These are phyloP conservation scores for Hoplodrina ambigua DNA, from an alignment of 2,888 invertebrate genomes.

Conservation along the genomic window DNA sequence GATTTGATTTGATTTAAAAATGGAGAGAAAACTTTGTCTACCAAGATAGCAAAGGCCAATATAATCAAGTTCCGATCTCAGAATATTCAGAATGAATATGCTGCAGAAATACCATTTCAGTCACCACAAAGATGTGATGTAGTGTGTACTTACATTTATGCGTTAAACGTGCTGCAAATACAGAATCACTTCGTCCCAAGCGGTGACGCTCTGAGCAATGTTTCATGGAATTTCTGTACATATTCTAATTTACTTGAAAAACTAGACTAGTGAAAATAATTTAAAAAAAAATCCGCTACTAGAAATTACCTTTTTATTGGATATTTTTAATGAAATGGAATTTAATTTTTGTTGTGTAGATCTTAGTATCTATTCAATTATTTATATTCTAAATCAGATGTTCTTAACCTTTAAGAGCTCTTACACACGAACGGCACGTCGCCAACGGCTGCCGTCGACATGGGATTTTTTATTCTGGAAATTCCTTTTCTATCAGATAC, in stretches of 20 bases:
- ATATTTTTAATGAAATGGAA: constrained; percentile 7
- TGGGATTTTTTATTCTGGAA: too few relatives aligned
- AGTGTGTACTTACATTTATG: constrained; percentile 20
- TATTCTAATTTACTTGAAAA: constrained; percentile 13
- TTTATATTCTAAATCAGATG: background rate
- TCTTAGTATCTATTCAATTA: background rate
- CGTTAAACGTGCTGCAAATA: constrained; percentile 41
- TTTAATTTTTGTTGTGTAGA: background rate
- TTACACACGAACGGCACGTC: too few relatives aligned
- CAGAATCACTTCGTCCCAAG: constrained; percentile 11
- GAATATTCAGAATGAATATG: background rate
- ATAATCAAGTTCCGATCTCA: background rate
- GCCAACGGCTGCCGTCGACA: too few relatives aligned
- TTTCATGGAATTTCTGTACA: constrained; percentile 24
- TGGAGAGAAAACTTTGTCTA: background rate
- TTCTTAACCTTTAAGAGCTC: too few relatives aligned
- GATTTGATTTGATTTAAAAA: too few relatives aligned
- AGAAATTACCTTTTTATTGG: background rate
- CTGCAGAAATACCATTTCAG: constrained; percentile 6
- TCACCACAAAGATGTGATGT: constrained; percentile 5
- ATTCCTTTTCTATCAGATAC: too few relatives aligned
- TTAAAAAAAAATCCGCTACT: too few relatives aligned
- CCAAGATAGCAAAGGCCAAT: background rate
- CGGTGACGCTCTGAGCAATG: constrained; percentile 21
- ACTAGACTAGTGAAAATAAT: background rate